Percentiles rank a stretch among this genome's conserved stretches.
Conservation (phyloP, 2,797 vertebrate species). For the Menidia menidia region DNA sequence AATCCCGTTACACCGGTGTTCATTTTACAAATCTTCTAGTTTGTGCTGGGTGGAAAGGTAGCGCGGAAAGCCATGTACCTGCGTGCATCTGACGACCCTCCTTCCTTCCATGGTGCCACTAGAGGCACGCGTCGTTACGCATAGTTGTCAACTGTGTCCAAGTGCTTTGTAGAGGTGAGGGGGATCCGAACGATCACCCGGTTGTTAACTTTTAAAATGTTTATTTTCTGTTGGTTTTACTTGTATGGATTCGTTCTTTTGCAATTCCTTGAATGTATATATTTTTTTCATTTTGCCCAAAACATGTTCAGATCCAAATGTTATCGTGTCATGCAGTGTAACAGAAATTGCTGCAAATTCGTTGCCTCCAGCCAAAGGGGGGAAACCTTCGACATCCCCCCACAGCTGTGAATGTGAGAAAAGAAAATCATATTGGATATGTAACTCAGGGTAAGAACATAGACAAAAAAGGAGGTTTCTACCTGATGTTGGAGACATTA, state of each 20-base stretch:
- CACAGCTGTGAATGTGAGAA: constrained; percentile 41
- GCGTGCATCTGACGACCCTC: constrained; percentile 70
- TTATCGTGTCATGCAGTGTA: neutral
- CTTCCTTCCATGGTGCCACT: constrained; percentile 72
- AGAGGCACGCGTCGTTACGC: constrained; percentile 78
- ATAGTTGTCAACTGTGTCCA: constrained; percentile 70
- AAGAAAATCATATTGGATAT: constrained; percentile 66
- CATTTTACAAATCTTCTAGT: constrained; percentile 29
- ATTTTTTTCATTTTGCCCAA: neutral
- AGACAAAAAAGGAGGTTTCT: constrained; percentile 79
- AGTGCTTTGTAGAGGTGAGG: constrained; percentile 59
- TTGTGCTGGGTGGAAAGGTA: constrained; percentile 40
- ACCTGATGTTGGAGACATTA: constrained; percentile 68
- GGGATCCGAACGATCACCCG: constrained; percentile 26
- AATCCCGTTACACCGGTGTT: constrained; percentile 39
- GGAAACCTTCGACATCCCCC: constrained; percentile 19
- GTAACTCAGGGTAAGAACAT: constrained; percentile 57
- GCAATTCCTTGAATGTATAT: neutral
- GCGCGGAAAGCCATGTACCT: constrained; percentile 49
- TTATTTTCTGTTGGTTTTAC: neutral
- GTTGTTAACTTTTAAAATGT: constrained; percentile 8
- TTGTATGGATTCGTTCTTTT: neutral
- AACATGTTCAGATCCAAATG: neutral
- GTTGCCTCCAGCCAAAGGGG: constrained; percentile 20
- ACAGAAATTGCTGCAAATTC: constrained; percentile 7